Evolutionary conservation across 30 jellyfish, hydroid and myxozoan genomes (phyloP).

Genomic region (Morbakka virulenta): DNA sequence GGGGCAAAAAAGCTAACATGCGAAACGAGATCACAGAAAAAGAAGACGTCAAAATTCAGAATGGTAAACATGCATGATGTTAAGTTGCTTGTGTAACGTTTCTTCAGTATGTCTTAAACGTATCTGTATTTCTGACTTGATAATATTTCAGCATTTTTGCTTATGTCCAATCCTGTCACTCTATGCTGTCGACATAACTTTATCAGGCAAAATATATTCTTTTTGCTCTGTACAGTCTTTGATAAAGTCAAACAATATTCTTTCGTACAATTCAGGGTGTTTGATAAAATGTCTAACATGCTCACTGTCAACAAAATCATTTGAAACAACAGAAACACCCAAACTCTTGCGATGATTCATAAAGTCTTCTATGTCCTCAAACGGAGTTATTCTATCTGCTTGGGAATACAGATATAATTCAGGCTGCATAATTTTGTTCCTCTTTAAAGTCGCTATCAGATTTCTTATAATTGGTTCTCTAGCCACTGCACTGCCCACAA

Average conservation of each 20-base stretch:
- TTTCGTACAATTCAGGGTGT: conserved; percentile 30
- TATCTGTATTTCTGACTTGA: too few species aligned
- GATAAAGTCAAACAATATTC: conserved; percentile 20
- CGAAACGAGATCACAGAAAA: too few species aligned
- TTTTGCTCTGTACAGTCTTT: neutral
- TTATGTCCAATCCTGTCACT: too few species aligned
- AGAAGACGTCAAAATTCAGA: too few species aligned
- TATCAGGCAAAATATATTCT: too few species aligned
- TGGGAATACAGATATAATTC: conserved; percentile 70
- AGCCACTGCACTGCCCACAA: conserved; percentile 28
- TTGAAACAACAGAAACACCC: conserved; percentile 39
- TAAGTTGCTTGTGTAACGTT: too few species aligned
- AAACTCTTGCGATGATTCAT: conserved; percentile 33
- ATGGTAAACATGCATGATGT: too few species aligned
- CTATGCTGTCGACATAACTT: too few species aligned
- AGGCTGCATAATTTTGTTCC: conserved; percentile 54
- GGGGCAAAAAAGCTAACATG: too few species aligned
- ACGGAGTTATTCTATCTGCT: conserved; percentile 64
- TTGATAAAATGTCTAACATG: conserved; percentile 68
- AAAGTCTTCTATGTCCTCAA: conserved; percentile 56
- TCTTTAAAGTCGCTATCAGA: conserved; percentile 43
- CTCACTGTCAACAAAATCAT: conserved; percentile 54
- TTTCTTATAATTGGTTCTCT: conserved; percentile 45
- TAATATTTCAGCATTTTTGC: too few species aligned
- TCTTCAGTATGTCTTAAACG: too few species aligned